phyloP scores from a whole-genome alignment of 2,888 invertebrate genomes.

The Tillus elongatus region DNA sequence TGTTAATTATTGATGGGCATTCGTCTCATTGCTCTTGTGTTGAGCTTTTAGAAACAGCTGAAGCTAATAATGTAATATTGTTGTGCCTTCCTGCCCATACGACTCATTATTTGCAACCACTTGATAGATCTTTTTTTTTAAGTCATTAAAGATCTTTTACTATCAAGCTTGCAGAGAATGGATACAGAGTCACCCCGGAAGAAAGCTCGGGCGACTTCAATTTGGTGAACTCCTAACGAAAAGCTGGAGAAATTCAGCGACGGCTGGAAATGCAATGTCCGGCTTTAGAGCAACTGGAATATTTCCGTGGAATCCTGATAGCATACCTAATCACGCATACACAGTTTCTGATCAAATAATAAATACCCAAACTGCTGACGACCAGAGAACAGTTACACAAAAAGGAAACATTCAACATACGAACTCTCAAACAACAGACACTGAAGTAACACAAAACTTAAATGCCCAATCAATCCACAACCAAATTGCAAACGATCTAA shows the following conservation, averaged over 20 bases:
- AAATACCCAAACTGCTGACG: constrained; percentile 11
- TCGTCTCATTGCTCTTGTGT: constrained; percentile 1
- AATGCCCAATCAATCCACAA: not conserved
- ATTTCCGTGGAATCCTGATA: constrained; percentile 13
- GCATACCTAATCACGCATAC: constrained; percentile 16
- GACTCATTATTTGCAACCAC: constrained; percentile 2
- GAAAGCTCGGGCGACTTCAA: constrained; percentile 13
- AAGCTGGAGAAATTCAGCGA: constrained; percentile 16
- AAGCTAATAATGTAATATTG: not conserved
- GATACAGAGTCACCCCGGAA: constrained; percentile 12
- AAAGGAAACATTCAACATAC: constrained; percentile 5
- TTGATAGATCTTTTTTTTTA: not conserved
- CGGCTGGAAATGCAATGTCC: constrained; percentile 15
- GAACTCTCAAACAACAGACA: not conserved
- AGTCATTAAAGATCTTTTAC: constrained; percentile 9
- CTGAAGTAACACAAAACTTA: not conserved
- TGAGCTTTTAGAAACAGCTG: too few relatives aligned
- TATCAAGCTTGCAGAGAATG: constrained; percentile 14
- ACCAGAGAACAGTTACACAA: constrained; percentile 8
- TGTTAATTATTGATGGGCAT: constrained; percentile 1
- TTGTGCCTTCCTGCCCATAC: not conserved
- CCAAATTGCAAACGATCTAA: constrained; percentile 3
- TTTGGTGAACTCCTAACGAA: constrained; percentile 14
- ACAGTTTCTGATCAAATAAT: constrained; percentile 15
- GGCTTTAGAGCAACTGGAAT: constrained; percentile 15